A percentile compares a stretch with the other conserved stretches of the same genome.
phyloP scores from a whole-genome alignment of 2,888 invertebrate species.

The Charanyca ferruginea region DNA sequence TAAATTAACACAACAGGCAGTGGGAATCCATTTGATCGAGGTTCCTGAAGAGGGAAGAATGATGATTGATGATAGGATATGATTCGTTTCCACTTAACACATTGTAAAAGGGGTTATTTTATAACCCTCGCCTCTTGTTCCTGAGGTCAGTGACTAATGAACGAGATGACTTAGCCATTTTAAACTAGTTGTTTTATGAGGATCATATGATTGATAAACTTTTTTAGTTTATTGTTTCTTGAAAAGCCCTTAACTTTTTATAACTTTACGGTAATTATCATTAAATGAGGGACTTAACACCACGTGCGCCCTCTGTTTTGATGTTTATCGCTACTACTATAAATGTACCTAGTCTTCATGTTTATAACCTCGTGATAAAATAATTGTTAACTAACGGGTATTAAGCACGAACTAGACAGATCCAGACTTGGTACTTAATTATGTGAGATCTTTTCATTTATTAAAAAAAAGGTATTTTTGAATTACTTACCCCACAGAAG shows the following conservation, averaged over 20 bases:
- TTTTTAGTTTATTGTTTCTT: constrained; percentile 58
- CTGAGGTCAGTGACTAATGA: constrained; percentile 89
- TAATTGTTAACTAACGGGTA: background rate
- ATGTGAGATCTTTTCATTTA: background rate
- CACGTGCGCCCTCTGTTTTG: constrained; percentile 26
- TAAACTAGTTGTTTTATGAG: constrained; percentile 78
- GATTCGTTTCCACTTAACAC: constrained; percentile 90
- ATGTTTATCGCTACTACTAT: constrained; percentile 15
- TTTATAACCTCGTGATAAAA: background rate
- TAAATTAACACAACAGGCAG: constrained; percentile 74
- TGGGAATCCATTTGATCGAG: constrained; percentile 75
- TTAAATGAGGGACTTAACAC: constrained; percentile 35
- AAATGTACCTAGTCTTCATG: background rate
- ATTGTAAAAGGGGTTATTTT: constrained; percentile 89
- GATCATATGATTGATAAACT: constrained; percentile 68
- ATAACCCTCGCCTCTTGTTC: constrained; percentile 84
- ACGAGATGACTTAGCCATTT: constrained; percentile 83
- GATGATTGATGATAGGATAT: constrained; percentile 90
- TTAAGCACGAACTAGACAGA: background rate
- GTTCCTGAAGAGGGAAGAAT: constrained; percentile 80
- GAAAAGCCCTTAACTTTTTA: constrained; percentile 57
- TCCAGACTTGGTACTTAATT: background rate
- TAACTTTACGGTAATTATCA: constrained; percentile 33
- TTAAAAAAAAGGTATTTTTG: background rate
- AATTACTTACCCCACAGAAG: background rate